These are phyloP conservation scores for Agonum fuliginosum DNA, from an alignment of 2,888 invertebrate genomes.

Conservation along the genomic window DNA sequence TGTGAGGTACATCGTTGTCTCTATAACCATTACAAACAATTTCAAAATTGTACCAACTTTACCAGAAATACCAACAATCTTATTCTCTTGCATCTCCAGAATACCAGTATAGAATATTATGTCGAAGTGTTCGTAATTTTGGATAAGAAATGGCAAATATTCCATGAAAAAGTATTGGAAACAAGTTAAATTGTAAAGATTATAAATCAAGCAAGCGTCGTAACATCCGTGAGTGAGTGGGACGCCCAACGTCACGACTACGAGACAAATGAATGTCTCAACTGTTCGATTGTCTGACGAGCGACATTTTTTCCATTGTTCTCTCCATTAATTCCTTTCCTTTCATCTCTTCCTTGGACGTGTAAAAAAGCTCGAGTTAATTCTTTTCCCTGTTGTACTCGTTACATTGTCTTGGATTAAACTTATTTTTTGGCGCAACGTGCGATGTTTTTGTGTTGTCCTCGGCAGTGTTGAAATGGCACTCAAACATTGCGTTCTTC, in stretches of 20 bases:
- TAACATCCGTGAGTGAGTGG: slow-evolving; percentile 6
- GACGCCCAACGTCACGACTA: too few relatives aligned
- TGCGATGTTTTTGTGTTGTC: slow-evolving; percentile 21
- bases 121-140: too few relatives aligned
- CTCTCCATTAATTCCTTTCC: slow-evolving; percentile 54
- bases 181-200: slow-evolving; percentile 10
- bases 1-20: too few relatives aligned
- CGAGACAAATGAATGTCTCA: slow-evolving; percentile 42
- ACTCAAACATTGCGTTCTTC: slow-evolving; percentile 45
- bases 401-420: slow-evolving; percentile 53
- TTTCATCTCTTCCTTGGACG: slow-evolving; percentile 50
- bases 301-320: slow-evolving; percentile 52
- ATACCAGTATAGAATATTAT: too few relatives aligned
- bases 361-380: slow-evolving; percentile 43
- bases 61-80: too few relatives aligned
- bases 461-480: slow-evolving; percentile 10
- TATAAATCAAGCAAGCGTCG: slow-evolving; percentile 15
- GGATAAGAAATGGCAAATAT: too few relatives aligned
- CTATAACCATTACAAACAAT: too few relatives aligned
- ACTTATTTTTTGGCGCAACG: slow-evolving; percentile 53
- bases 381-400: slow-evolving; percentile 37
- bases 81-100: too few relatives aligned
- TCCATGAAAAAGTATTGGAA: slow-evolving; percentile 25
- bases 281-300: slow-evolving; percentile 44
- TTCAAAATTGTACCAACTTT: too few relatives aligned